Base-by-base conservation (phyloP, 2,888 invertebrate genomes). In the Drosophila macrospina region DNA sequence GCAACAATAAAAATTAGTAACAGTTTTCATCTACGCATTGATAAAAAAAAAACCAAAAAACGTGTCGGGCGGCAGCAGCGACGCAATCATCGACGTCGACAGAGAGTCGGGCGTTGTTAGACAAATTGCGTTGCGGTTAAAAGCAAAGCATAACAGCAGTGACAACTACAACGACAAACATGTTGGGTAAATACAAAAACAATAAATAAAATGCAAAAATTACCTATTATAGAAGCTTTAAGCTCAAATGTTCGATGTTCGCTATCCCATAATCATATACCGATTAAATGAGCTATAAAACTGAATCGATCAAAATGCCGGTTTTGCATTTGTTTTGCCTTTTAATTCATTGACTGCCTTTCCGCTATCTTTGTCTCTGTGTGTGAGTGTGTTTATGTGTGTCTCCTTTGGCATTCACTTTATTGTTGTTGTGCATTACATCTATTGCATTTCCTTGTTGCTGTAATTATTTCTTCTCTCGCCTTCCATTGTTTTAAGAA, bases 41-140 rank as follows among this genome's bases (percentile, higher is more conserved):
- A 62, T 26, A 44, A 45, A 61, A 67, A 26, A 42, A 36, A 47
- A 50, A 20, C 10, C 10, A 30, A 75, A 82, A 64, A 77, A 86
- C 86, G 84, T 83, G 84, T 67, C 69, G 56, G 34, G 48, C 41
- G 59, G 57, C 39, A 61, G 47, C 36, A 61, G 56, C 69, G 62
- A 56, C 69, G 69, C 51, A 39, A 59, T 56, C 65, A 65, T 44
- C 64, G 62, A 71, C 63, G 67, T 62, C 30, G 56, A 67, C 62
- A 54, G 68, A 48, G 64, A 74, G 48, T 54, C 71, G 65, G 67
- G 61, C 72, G 75, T 80, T 82, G 83, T 86, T 76, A 78, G 81
- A 86, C 74, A 86, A 86, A 83, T 83, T 83, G 83, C 83, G 83
- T 83, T 83, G 81, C 84, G 83, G 84, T 75, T 81, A 86, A 86